Base-by-base conservation (phyloP, 2,797 vertebrate genomes). In the Dipus sagitta region DNA sequence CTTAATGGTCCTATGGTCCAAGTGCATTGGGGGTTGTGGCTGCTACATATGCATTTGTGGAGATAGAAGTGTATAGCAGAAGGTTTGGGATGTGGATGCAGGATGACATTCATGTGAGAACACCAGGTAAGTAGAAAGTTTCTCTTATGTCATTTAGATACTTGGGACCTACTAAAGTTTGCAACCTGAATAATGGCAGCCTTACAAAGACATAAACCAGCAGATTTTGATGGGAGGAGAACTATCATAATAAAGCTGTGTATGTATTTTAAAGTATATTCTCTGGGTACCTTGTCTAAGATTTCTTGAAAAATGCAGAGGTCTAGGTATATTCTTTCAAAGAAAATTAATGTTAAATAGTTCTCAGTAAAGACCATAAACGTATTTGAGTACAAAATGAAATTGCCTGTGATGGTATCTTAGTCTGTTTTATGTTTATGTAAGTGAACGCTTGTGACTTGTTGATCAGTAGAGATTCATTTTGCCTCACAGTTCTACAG, bases 351-450 rank as follows among this genome's bases (percentile, higher is more conserved):
- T 80, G 52, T 92, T 74, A 67, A 90, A 65, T 68, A 81, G 28
- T 28, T 52, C 14, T 74, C 70, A 65, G 9, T 86, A 42, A 3
- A 76, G 79, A 65, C 30, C 20, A 32, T 28, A 86, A 93, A 94
- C 42, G 42, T 80, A 79, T 74, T 89, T 74, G 81, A 94, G 67
- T 34, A 52, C 21, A 88, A 94, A 96, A 82, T 92, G 60, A 94
- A 60, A 86, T 75, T 92, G 26, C 47, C 23, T 60, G 0, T 52
- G 47, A 67, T 86, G 24, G 15, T 7, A 1, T 70, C 3, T 58
- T 68, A 6, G 47, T 34, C 26, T 58, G n/a, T 88, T 60, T 58
- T 88, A 24, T 58, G n/a, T 79, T 70, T 17, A 47, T 88, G 12
- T 79, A 60, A 79, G 23, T 58, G 47, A 88, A 60, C 2, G 26